Conservation (phyloP, 2,797 vertebrate genomes). For the Eurystomus glaucurus region DNA sequence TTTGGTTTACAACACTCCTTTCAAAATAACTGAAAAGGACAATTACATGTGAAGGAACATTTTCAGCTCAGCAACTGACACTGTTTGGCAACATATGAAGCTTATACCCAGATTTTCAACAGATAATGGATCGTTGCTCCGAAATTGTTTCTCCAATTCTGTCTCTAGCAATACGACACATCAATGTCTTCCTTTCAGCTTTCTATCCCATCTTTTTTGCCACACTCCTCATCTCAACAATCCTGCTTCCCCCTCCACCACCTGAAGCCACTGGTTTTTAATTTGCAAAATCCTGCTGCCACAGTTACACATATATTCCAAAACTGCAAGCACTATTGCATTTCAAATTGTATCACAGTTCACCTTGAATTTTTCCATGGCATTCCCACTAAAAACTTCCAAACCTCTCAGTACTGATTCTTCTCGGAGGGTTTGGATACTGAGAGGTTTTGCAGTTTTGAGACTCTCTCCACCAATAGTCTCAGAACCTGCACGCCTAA, state of each 20-base stretch:
- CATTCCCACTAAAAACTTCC: neutral
- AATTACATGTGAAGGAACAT: neutral
- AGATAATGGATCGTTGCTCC: neutral
- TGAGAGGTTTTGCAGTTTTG: neutral
- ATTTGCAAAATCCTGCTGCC: neutral
- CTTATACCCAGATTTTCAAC: neutral
- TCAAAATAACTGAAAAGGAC: neutral
- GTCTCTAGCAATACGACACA: neutral
- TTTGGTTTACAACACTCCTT: neutral
- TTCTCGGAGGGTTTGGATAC: neutral
- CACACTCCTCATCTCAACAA: neutral
- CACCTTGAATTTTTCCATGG: neutral
- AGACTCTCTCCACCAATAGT: neutral
- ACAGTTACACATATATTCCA: neutral
- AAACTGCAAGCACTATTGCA: neutral
- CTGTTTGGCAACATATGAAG: neutral
- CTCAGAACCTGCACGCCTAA: neutral
- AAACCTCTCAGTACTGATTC: neutral
- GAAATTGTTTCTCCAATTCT: neutral
- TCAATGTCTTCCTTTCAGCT: neutral
- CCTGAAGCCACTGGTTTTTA: neutral
- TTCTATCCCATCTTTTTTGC: neutral
- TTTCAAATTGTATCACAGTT: neutral
- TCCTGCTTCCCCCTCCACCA: neutral
- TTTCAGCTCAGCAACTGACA: slow-evolving; percentile 25